Evolutionary conservation across 2,113 vertebrate genomes (phyloP).

Genomic region (Onychostruthus taczanowskii): DNA sequence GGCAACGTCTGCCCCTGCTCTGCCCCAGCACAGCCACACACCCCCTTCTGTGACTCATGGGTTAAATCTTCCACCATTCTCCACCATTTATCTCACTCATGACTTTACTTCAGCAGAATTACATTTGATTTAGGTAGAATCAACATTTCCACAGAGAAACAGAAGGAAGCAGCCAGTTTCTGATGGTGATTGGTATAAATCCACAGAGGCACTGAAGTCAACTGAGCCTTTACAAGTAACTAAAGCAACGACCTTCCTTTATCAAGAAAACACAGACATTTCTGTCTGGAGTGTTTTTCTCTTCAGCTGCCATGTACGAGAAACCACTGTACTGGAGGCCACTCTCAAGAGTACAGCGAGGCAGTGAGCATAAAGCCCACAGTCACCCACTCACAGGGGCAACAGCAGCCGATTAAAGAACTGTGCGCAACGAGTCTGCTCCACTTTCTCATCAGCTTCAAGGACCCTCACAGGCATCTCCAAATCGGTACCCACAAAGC

Average conservation of each 20-base stretch:
- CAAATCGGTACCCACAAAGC: neutral
- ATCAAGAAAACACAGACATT: conserved; percentile 28
- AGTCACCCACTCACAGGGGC: neutral
- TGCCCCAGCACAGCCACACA: neutral
- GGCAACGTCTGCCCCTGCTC: neutral
- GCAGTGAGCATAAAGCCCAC: neutral
- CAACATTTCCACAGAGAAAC: neutral
- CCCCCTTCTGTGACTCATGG: neutral
- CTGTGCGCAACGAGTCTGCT: rapidly evolving
- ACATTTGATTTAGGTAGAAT: neutral
- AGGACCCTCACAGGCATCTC: neutral
- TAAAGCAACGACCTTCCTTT: neutral
- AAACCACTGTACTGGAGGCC: neutral
- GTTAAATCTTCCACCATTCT: neutral
- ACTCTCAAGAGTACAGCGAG: neutral
- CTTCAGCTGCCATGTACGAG: neutral
- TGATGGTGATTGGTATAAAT: neutral
- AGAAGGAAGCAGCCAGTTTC: neutral
- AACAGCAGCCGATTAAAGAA: neutral
- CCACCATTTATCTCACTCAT: neutral
- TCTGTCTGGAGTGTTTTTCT: conserved; percentile 23
- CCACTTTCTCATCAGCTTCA: conserved; percentile 5
- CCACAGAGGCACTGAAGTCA: neutral
- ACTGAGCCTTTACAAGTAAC: neutral
- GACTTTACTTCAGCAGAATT: neutral